Conservation (phyloP, 2,888 invertebrate species). For the Amphipoea oculea region DNA sequence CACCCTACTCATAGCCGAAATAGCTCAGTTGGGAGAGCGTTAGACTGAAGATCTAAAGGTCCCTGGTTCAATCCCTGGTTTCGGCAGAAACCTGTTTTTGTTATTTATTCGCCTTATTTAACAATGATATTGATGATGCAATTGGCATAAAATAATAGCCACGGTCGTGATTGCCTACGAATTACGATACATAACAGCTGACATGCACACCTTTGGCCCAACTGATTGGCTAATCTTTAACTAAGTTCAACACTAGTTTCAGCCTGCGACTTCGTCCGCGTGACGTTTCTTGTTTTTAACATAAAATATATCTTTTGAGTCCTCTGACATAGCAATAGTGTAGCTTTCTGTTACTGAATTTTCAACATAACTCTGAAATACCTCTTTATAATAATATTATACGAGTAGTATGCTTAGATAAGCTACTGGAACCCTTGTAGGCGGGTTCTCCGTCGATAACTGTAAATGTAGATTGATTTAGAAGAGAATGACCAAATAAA, state of each 20-base stretch:
- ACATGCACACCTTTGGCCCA: not conserved
- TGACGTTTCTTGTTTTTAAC: too few relatives aligned
- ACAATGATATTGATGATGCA: not conserved
- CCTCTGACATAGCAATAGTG: too few relatives aligned
- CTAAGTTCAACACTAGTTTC: too few relatives aligned
- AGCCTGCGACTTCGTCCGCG: too few relatives aligned
- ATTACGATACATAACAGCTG: not conserved
- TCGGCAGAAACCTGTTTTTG: conserved; percentile 64
- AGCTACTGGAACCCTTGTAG: too few relatives aligned
- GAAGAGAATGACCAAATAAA: not conserved
- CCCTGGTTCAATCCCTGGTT: conserved; percentile 77
- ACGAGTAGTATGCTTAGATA: too few relatives aligned
- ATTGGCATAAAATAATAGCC: not conserved
- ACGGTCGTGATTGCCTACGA: not conserved
- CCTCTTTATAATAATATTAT: too few relatives aligned
- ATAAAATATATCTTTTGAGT: too few relatives aligned
- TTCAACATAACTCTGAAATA: too few relatives aligned
- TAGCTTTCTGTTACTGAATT: too few relatives aligned
- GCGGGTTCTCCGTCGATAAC: too few relatives aligned
- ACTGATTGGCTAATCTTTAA: not conserved
- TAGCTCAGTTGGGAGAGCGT: conserved; percentile 79
- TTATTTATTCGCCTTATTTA: not conserved
- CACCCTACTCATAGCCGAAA: conserved; percentile 58
- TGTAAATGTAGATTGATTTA: not conserved
- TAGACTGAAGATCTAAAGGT: conserved; percentile 78